Evolutionary conservation across 2,888 invertebrate species (phyloP), one percentile per base, ranked within the genome.

Genomic region (Phyto melanocephala): DNA sequence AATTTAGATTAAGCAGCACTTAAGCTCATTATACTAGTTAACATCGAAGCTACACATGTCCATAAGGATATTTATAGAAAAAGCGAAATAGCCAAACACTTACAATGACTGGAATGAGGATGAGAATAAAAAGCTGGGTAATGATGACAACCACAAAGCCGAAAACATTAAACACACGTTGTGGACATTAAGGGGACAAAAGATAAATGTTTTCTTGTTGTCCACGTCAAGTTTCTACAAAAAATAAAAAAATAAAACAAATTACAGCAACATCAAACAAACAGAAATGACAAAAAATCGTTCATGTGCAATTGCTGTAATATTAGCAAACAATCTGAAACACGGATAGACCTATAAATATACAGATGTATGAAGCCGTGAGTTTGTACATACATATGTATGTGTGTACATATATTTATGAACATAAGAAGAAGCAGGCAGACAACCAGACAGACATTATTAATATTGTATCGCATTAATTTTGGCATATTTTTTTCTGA

Each of bases 161-260:
- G 54, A 56, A 15, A 63, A 42, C 56, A 70, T 40, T 33, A 60
- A 62, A 63, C 74, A 68, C 40, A 80, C 70, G 42, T 70, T 45
- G 15, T 42, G 47, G 58, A 76, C 54, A 74, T 62, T 68, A 71
- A 71, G 58, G 50, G 33, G n/a, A 17, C 10, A 47, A 45, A 54
- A 50, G 20, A 52, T 17, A 10, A 50, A 17, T 60, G 13, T 10
- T 67, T 60, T 54, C 56, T 58, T 56, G 20, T 35, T 54, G 22
- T 28, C 35, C 10, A 40, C 45, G 50, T 78, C 65, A 63, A 56
- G 24, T 37, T 28, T 24, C 37, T 40, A 63, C 45, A 58, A 40
- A 11, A 65, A 65, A 56, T 54, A 15, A 33, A 56, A 54, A 15
- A 33, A 56, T 62, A 10, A 52, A 33, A 56, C 63, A 15, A 33